Evolutionary conservation across 2,888 invertebrate genomes (phyloP).

Genomic region (Sympetrum striolatum): DNA sequence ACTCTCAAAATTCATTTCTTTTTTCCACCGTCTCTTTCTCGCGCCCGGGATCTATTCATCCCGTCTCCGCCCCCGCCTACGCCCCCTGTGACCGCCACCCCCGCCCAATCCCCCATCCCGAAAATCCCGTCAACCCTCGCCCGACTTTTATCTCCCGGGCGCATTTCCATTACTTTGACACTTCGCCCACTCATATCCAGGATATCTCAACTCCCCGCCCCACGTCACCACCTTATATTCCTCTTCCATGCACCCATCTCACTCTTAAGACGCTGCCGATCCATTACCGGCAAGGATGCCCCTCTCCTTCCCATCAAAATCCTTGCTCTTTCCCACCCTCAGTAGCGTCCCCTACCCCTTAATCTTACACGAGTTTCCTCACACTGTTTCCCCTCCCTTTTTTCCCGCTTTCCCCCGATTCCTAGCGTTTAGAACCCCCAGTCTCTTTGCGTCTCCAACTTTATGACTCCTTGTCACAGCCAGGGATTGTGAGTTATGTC

Average conservation of each 20-base stretch:
- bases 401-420: not conserved
- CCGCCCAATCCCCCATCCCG: not conserved
- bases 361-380: not conserved
- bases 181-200: slow-evolving; percentile 14
- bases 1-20: slow-evolving; percentile 28
- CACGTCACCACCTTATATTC: not conserved
- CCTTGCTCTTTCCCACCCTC: not conserved
- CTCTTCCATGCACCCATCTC: not conserved
- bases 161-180: slow-evolving; percentile 41
- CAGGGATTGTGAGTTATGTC: not conserved
- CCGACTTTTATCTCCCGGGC: not conserved
- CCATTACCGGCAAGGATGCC: not conserved
- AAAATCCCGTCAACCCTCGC: not conserved
- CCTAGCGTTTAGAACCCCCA: not conserved
- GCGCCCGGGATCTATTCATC: no score
- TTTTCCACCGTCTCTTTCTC: not conserved
- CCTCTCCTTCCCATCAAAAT: not conserved
- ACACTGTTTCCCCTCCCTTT: no score
- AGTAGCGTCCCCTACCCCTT: not conserved
- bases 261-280: not conserved
- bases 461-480: not conserved
- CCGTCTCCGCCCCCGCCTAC: not conserved
- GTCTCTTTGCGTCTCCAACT: not conserved
- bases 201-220: not conserved
- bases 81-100: not conserved